Conservation (phyloP, 1,140 invertebrate species). For the Drepana arcuata region DNA sequence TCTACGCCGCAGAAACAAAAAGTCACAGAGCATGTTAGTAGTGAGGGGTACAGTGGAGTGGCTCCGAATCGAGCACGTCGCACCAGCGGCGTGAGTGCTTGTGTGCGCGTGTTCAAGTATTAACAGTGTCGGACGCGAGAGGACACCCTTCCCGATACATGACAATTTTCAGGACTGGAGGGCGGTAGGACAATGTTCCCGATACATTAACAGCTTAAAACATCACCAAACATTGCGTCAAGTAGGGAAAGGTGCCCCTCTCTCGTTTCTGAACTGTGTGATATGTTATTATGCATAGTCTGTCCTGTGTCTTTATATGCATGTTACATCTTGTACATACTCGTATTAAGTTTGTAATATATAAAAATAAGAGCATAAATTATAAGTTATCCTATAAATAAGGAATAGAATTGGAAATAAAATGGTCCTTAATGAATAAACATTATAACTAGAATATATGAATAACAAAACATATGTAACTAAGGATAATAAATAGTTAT, state of each 20-base stretch:
- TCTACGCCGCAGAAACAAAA: conserved; percentile 89
- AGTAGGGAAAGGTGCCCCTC: too few species aligned
- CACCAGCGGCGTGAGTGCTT: too few species aligned
- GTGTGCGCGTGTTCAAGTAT: too few species aligned
- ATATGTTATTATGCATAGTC: conserved; percentile 41
- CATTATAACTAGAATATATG: conserved; percentile 2
- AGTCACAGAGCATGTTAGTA: conserved; percentile 72
- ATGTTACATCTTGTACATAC: conserved; percentile 14
- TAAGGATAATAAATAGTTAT: conserved; percentile 17
- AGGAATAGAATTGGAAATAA: not conserved
- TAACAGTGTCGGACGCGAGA: conserved; percentile 27
- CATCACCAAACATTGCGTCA: too few species aligned
- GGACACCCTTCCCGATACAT: conserved; percentile 30
- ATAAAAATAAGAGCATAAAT: conserved; percentile 4
- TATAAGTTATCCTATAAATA: too few species aligned
- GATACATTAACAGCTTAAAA: too few species aligned
- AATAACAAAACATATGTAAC: conserved; percentile 6
- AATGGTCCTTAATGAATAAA: conserved; percentile 5
- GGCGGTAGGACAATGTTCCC: too few species aligned
- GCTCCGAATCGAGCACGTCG: too few species aligned
- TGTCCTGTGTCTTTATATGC: conserved; percentile 36
- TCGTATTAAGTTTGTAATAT: conserved; percentile 11
- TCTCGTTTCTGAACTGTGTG: conserved; percentile 46
- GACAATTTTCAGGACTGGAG: too few species aligned
- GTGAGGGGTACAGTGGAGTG: conserved; percentile 67